Conservation (phyloP, 1,140 invertebrate species). For the Aphaenogaster floridana region DNA sequence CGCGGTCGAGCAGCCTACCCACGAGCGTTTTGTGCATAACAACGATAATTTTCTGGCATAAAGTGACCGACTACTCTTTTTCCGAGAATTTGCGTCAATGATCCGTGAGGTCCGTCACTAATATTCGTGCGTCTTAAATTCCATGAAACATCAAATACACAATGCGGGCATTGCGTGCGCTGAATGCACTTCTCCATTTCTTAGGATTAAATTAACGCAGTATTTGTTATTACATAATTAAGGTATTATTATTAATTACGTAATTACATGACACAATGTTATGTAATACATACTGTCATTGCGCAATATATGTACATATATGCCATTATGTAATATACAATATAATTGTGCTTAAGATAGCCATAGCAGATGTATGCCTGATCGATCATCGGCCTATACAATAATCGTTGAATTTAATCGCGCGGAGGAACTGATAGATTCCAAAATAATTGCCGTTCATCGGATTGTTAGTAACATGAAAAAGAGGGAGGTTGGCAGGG, state of each 20-base stretch:
- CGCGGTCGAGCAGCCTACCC: neutral
- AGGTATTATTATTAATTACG: neutral
- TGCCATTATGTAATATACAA: neutral
- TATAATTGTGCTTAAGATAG: neutral
- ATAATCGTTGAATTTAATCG: conserved; percentile 78
- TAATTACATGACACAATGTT: neutral
- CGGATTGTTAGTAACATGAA: conserved; percentile 47
- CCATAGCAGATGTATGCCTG: neutral
- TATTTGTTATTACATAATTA: neutral
- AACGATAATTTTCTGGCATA: conserved; percentile 59
- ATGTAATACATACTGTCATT: neutral
- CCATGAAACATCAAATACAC: neutral
- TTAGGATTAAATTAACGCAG: conserved; percentile 14
- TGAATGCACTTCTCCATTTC: conserved; percentile 3
- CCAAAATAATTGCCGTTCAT: conserved; percentile 81
- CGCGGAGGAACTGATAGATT: conserved; percentile 80
- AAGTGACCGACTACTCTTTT: conserved; percentile 48
- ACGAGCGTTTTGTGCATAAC: conserved; percentile 23
- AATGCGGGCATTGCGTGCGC: conserved; percentile 16
- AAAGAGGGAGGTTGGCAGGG: neutral
- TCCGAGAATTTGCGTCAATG: conserved; percentile 51
- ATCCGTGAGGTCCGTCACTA: conserved; percentile 17
- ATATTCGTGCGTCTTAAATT: conserved; percentile 24
- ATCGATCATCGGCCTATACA: conserved; percentile 73
- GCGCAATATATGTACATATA: neutral